phyloP scores from a whole-genome alignment of 2,113 vertebrate species.

The Aix galericulata region DNA sequence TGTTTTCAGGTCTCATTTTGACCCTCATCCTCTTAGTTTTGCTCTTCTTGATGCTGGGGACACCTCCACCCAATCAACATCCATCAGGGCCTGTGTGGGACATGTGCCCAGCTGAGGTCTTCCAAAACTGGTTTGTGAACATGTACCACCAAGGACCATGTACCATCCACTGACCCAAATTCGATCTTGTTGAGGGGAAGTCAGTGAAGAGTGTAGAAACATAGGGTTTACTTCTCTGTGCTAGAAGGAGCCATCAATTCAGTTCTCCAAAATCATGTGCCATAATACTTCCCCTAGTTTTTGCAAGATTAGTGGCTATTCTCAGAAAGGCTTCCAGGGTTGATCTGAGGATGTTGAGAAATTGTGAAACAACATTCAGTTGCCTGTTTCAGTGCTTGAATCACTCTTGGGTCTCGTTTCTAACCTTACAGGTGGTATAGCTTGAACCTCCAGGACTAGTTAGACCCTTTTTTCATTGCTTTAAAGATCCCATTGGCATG shows the following conservation, averaged over 20 bases:
- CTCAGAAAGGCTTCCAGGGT: neutral
- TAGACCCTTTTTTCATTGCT: neutral
- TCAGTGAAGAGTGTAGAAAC: neutral
- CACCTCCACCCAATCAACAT: neutral
- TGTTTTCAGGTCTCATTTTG: neutral
- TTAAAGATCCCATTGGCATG: neutral
- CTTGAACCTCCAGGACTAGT: neutral
- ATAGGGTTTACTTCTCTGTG: rapidly evolving
- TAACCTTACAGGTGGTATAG: rapidly evolving
- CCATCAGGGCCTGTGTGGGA: neutral
- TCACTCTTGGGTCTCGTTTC: neutral
- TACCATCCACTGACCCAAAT: neutral
- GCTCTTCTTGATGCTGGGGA: neutral
- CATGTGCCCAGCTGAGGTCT: neutral
- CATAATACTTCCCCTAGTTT: neutral
- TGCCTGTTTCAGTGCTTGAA: neutral
- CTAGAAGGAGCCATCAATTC: neutral
- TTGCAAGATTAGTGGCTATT: neutral
- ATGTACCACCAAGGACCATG: rapidly evolving
- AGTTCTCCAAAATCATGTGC: rapidly evolving
- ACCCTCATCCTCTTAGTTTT: neutral
- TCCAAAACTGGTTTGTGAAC: neutral
- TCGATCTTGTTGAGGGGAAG: neutral
- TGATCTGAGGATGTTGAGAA: neutral
- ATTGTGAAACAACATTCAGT: neutral